Percentiles rank a stretch among this genome's conserved stretches.
phyloP scores from a whole-genome alignment of 2,797 vertebrate genomes.

The Hippopotamyrus pictus region DNA sequence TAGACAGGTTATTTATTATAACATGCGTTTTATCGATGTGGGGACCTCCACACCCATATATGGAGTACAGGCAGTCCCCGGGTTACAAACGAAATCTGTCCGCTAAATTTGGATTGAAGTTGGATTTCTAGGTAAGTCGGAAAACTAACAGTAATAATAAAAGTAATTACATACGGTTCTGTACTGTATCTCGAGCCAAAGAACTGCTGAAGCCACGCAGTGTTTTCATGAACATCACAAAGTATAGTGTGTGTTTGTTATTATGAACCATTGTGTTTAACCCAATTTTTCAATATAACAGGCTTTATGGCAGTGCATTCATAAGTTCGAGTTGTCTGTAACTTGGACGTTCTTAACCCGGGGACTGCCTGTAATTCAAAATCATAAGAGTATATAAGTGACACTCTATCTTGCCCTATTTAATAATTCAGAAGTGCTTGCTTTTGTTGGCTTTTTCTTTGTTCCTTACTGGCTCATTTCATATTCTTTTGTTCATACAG shows the following conservation, averaged over 20 bases:
- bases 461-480: neutral
- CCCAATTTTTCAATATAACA: neutral
- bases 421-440: neutral
- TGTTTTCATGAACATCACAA: neutral
- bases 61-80: neutral
- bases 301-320: neutral
- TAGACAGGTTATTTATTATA: neutral
- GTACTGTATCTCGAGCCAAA: neutral
- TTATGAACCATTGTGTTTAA: neutral
- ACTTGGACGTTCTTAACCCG: neutral
- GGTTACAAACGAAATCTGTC: neutral
- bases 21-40: neutral
- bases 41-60: neutral
- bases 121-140: neutral
- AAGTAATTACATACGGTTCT: neutral
- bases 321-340: neutral
- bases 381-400: neutral
- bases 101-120: neutral
- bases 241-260: neutral
- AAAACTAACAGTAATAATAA: neutral
- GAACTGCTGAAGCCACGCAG: neutral
- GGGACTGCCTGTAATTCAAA: neutral
- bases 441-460: neutral
- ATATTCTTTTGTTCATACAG: neutral
- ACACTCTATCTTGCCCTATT: neutral